Evolutionary conservation across 2,113 vertebrate species (phyloP).

Genomic region (Dicerorhinus sumatrensis): DNA sequence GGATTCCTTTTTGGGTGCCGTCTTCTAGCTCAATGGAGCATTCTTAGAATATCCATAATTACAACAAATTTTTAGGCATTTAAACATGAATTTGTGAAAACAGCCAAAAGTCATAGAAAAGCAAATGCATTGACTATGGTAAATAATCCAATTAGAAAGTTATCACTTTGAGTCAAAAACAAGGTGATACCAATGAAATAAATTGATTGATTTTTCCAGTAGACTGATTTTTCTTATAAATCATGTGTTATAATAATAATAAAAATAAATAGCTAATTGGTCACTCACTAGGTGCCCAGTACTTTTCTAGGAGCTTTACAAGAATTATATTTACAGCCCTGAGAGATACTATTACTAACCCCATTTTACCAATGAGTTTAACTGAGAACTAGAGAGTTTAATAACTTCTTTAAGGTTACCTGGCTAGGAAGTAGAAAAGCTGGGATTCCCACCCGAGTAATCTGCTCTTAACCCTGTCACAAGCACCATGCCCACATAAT

Average conservation of each 20-base stretch:
- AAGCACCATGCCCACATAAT: not conserved
- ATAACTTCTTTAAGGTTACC: not conserved
- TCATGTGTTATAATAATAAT: not conserved
- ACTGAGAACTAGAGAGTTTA: not conserved
- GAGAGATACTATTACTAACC: not conserved
- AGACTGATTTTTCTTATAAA: slow-evolving; percentile 16
- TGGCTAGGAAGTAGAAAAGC: not conserved
- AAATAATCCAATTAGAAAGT: not conserved
- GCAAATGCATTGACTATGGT: not conserved
- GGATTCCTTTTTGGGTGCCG: not conserved
- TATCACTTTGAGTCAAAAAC: slow-evolving; percentile 10
- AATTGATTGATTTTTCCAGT: not conserved
- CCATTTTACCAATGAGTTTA: not conserved
- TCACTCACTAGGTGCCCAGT: not conserved
- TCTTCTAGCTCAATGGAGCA: not conserved
- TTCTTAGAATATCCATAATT: not conserved
- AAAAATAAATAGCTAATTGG: slow-evolving; percentile 28
- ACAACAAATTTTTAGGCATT: not conserved
- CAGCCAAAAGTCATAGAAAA: not conserved
- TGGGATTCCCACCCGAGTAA: not conserved
- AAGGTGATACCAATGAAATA: slow-evolving; percentile 12
- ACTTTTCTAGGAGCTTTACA: not conserved
- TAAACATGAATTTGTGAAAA: slow-evolving; percentile 43
- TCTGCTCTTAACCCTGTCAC: not conserved
- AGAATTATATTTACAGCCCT: not conserved